phyloP scores from a whole-genome alignment of 2,888 invertebrate species.

The Dorcus hopei region DNA sequence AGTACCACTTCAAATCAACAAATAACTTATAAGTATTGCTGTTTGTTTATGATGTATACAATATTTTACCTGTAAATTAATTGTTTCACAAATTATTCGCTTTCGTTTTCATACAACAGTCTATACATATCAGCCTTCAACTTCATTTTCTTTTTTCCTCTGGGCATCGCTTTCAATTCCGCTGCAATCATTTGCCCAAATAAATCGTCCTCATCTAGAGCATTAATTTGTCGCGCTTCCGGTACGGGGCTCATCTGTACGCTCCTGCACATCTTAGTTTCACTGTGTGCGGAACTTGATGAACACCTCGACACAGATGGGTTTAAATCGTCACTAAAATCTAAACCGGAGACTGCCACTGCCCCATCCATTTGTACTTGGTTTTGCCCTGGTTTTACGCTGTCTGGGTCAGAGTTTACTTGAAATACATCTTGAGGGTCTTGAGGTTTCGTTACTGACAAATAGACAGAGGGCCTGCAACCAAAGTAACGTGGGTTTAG shows the following conservation, averaged over 20 bases:
- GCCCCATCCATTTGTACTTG: background rate
- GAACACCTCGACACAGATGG: background rate
- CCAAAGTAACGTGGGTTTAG: no score
- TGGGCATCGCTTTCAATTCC: slow-evolving; percentile 26
- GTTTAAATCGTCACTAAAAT: background rate
- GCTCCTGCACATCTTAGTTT: background rate
- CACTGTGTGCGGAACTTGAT: slow-evolving; percentile 9
- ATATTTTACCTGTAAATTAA: background rate
- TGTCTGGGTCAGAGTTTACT: no score
- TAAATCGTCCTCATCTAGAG: slow-evolving; percentile 29
- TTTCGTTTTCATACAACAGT: slow-evolving; percentile 25
- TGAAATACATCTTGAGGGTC: no score
- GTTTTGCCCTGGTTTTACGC: no score
- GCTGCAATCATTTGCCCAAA: slow-evolving; percentile 31
- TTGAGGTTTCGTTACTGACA: no score
- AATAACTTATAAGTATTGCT: no score
- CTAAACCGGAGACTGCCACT: background rate
- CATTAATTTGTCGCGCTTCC: background rate
- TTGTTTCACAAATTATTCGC: background rate
- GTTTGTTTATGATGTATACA: no score
- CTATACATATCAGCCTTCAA: slow-evolving; percentile 32
- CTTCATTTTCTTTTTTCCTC: slow-evolving; percentile 29
- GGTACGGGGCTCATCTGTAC: no score
- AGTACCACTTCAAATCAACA: no score
- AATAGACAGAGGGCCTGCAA: no score